Conservation (phyloP, 2,797 vertebrate species). For the Oceanodroma leucorhoa region DNA sequence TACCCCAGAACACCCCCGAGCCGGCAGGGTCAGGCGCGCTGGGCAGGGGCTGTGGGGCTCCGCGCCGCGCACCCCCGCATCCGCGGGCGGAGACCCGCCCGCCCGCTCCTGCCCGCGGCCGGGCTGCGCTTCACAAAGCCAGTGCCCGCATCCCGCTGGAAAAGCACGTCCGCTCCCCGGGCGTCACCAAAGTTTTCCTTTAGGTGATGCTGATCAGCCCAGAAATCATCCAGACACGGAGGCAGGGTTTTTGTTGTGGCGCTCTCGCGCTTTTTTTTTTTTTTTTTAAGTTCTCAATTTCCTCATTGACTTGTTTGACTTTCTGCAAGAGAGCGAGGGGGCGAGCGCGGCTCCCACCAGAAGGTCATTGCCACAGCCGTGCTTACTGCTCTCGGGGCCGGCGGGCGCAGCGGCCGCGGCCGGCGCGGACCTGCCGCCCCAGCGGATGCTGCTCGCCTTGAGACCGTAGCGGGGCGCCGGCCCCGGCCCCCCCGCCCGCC, state of each 20-base stretch:
- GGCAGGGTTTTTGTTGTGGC: background rate
- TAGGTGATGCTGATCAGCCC: background rate
- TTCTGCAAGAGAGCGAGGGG: background rate
- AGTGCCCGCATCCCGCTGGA: background rate
- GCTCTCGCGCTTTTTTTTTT: background rate
- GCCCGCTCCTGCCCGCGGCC: background rate
- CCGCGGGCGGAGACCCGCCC: background rate
- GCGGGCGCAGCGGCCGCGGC: background rate
- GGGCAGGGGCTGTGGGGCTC: background rate
- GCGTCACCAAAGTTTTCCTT: constrained; percentile 25
- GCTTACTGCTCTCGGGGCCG: background rate
- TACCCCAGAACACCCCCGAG: background rate
- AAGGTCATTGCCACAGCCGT: background rate
- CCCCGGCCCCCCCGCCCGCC: background rate
- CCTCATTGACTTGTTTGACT: background rate
- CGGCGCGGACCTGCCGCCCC: background rate
- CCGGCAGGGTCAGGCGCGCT: background rate
- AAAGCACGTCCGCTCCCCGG: background rate
- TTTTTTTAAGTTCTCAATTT: background rate
- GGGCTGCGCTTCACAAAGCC: background rate
- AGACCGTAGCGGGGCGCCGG: background rate
- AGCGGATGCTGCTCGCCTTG: background rate
- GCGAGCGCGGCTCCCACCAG: background rate
- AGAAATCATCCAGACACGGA: background rate
- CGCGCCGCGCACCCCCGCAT: background rate